A percentile compares a stretch with the other conserved stretches of the same genome.
These are phyloP conservation scores for Paralvinella palmiformis DNA, from an alignment of 1,140 invertebrate genomes.

Conservation along the genomic window DNA sequence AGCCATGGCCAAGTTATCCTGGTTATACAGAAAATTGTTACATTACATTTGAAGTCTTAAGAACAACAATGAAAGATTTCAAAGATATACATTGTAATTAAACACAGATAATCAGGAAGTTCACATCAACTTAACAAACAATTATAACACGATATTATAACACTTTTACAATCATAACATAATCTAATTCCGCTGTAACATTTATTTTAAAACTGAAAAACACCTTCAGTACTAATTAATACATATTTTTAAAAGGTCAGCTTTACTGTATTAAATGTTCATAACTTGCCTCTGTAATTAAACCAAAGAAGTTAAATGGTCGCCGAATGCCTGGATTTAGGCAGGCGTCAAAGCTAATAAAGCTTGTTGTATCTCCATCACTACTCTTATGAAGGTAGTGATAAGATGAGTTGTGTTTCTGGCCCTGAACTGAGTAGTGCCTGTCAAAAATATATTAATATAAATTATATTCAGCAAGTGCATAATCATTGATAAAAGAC, in stretches of 20 bases:
- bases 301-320: slow-evolving; percentile 89
- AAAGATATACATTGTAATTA: background rate
- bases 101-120: background rate
- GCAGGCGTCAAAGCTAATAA: slow-evolving; percentile 84
- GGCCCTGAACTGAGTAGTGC: slow-evolving; percentile 75
- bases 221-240: too few species aligned
- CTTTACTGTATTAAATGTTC: slow-evolving; percentile 2
- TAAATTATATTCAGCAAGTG: too few species aligned
- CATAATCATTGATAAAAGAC: too few species aligned
- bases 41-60: background rate
- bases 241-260: background rate
- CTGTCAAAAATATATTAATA: slow-evolving; percentile 35
- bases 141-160: background rate
- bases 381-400: slow-evolving; percentile 58
- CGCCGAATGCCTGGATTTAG: slow-evolving; percentile 71
- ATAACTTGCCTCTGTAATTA: slow-evolving; percentile 57
- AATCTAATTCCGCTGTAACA: too few species aligned
- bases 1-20: slow-evolving; percentile 19
- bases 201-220: too few species aligned
- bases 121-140: background rate
- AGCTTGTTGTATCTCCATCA: slow-evolving; percentile 61
- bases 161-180: too few species aligned
- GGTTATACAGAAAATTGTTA: background rate
- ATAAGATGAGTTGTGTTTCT: slow-evolving; percentile 66
- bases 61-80: background rate